phyloP scores from a whole-genome alignment of 1,140 invertebrate species.

The Oreohelix idahoensis region DNA sequence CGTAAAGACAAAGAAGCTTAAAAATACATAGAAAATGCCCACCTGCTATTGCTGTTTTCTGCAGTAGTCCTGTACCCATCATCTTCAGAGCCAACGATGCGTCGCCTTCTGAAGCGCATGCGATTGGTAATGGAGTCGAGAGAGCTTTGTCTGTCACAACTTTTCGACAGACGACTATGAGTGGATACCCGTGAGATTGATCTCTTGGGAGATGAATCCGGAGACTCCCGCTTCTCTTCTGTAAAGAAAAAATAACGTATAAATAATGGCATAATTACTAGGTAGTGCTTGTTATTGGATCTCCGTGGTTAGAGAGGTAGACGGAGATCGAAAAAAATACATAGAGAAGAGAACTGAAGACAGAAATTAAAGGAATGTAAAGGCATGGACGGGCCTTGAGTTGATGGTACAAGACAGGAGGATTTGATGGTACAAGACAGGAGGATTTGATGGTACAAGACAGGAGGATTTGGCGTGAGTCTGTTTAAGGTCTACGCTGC shows the following conservation, averaged over 20 bases:
- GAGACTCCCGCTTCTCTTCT: conserved; percentile 26
- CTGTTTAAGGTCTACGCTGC: too few relatives aligned
- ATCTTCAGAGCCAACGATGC: conserved; percentile 17
- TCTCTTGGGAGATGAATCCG: neutral
- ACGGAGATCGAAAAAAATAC: too few relatives aligned
- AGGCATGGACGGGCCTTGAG: too few relatives aligned
- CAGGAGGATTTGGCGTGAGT: too few relatives aligned
- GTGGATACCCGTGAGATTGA: conserved; percentile 4
- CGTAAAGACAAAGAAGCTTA: neutral
- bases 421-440: too few relatives aligned
- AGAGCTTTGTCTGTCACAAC: conserved; percentile 1
- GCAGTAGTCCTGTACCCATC: conserved; percentile 18
- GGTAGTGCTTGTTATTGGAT: too few relatives aligned
- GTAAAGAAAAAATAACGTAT: neutral
- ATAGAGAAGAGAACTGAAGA: too few relatives aligned
- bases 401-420: too few relatives aligned
- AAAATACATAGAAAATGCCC: neutral
- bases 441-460: too few relatives aligned
- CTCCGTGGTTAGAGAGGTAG: too few relatives aligned
- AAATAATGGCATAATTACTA: too few relatives aligned
- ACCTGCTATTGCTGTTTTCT: neutral
- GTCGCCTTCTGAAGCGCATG: neutral
- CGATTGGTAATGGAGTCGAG: neutral
- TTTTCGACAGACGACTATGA: neutral
- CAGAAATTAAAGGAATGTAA: too few relatives aligned